Evolutionary conservation across 1,140 invertebrate genomes (phyloP), one percentile per base, ranked within the genome.

Genomic region (Drosophila elegans): DNA sequence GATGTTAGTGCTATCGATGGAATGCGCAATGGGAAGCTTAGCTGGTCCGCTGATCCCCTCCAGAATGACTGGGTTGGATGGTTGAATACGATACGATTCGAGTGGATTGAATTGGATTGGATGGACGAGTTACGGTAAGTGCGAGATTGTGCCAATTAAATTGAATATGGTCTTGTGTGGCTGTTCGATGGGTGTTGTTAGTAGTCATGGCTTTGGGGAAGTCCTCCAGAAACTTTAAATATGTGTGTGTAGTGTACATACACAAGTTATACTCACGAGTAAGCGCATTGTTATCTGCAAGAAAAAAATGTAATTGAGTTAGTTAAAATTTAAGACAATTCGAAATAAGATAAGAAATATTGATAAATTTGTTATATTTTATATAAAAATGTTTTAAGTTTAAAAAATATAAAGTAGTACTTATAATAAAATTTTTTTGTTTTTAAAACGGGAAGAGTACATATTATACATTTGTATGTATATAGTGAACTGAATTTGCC

Each of bases 241-340:
- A 7, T 5, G 27, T 36, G 11, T 45, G 16, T 21, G 16, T 21
- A 1, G 16, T 21, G 16, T 21, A 21, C 16, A 21, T 21, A 21
- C 16, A 21, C 16, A 21, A 21, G 16, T 32, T 46, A 13, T 90
- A 91, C 88, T 91, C 62, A 91, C 88, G 79, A 66, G 86, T 86
- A 55, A 68, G 57, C 56, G 59, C 54, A 64, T 55, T 80, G 49
- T 68, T 36, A 66, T 89, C 85, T 84, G 78, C 3, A 84, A 72
- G 29, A 53, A 64, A 53, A 69, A 64, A 46, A 41, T 42, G 38
- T 29, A 13, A 61, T 38, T 39, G 42, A 29, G 5, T 49, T 9
- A 49, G n/a, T 27, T 21, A 9, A 49, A n/a, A 34, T 12, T 5
- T 29, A 6, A 48, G 16, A 13, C 6, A 1, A 3, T 21, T 21